These are phyloP conservation scores for Meloidogyne chitwoodi DNA, from an alignment of 1,140 invertebrate species.

Conservation along the genomic window DNA sequence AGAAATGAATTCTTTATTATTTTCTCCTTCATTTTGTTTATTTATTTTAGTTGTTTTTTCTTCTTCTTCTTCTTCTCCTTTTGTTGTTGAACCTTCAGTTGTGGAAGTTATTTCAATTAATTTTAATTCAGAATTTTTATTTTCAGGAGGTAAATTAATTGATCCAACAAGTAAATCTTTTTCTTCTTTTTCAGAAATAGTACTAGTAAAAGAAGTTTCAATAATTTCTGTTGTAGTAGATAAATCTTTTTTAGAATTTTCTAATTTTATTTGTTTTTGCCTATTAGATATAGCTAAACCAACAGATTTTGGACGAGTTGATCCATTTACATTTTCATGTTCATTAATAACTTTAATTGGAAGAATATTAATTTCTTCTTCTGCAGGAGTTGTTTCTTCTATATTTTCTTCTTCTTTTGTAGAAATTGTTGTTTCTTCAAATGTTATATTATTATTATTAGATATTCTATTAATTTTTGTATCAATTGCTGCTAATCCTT, in stretches of 20 bases:
- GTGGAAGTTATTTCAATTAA: not conserved
- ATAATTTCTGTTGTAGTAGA: not conserved
- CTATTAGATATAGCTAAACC: conserved; percentile 7
- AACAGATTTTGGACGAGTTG: conserved; percentile 3
- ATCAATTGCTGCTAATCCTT: not conserved
- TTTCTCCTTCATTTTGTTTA: not conserved
- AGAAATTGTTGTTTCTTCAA: not conserved
- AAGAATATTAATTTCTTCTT: conserved; percentile 1
- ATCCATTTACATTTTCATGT: not conserved
- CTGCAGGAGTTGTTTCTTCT: not conserved
- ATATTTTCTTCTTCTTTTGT: not conserved
- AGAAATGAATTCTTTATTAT: not conserved
- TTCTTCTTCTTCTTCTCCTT: too few species aligned
- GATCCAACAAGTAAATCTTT: not conserved
- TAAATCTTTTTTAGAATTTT: not conserved
- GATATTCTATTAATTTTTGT: not conserved
- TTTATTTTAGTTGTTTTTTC: not conserved
- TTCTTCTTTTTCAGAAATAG: not conserved
- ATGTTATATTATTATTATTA: not conserved
- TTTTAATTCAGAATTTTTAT: not conserved
- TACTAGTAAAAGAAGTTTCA: too few species aligned
- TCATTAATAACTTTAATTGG: conserved; percentile 11
- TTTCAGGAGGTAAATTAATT: not conserved
- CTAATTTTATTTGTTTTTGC: not conserved
- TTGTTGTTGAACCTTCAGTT: not conserved